Evolutionary conservation across 1,140 invertebrate species (phyloP), one percentile per base, ranked within the genome.

Genomic region (Battus philenor): DNA sequence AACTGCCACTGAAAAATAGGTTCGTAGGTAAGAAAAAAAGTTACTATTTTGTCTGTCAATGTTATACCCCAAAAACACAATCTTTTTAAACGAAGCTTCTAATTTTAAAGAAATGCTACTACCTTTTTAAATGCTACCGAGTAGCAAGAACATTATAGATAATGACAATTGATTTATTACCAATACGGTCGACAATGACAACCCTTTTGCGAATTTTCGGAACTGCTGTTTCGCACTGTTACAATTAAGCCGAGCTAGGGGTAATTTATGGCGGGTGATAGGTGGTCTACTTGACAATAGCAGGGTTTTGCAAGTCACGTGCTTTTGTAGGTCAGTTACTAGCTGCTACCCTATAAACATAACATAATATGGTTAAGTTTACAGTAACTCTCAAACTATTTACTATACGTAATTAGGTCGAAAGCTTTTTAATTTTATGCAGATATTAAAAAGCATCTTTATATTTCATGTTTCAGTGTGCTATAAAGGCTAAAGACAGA

Each of bases 271-370:
- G 68, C 48, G 51, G 47, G 55, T 33, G 65, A 61, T 58, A 63
- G 73, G 80, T 80, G 74, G 80, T 79, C 76, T 69, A 9, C n/a
- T 20, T 41, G 50, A 60, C 58, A 67, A 62, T 53, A 44, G 38
- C 26, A 53, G 56, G 53, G 41, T 71, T 73, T 62, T 71, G 71
- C 71, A 76, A 79, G 75, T 81, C 77, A 81, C 54, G 55, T 34
- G 62, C 59, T 55, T 79, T 80, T 80, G 68, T 79, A 74, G 73
- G 73, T 77, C 67, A 79, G 66, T 77, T 67, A 68, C 67, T 52
- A 41, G 47, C 22, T 59, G 54, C 44, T 54, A 54, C 53, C 61
- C 53, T 61, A 51, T 58, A 44, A n/a, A 49, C 51, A 48, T 65
- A 64, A 20, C 51, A 47, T 64, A 51, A 47, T 50, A n/a, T 47